phyloP scores from a whole-genome alignment of 2,888 invertebrate genomes.

The Coenonympha arcania region DNA sequence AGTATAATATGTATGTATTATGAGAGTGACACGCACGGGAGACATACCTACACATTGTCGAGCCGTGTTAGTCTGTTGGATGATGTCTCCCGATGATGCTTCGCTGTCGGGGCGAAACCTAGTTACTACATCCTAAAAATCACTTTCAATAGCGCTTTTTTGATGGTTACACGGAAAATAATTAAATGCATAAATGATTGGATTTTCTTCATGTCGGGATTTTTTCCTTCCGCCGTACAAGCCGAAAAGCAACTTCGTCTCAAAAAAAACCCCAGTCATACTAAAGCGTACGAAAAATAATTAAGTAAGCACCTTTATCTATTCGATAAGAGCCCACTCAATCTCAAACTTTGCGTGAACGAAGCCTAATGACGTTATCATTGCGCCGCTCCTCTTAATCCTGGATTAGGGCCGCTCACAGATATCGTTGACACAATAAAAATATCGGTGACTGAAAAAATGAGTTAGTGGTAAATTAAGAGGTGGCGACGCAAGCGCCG shows the following conservation, averaged over 20 bases:
- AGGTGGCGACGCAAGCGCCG: not conserved
- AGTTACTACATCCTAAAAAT: too few relatives aligned
- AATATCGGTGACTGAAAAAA: conserved; percentile 10
- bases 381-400: conserved; percentile 9
- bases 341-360: conserved; percentile 12
- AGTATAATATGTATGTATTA: too few relatives aligned
- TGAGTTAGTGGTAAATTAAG: not conserved
- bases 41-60: too few relatives aligned
- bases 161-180: too few relatives aligned
- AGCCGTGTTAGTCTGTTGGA: too few relatives aligned
- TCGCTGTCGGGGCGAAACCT: too few relatives aligned
- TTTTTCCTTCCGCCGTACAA: not conserved
- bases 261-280: not conserved
- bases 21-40: too few relatives aligned
- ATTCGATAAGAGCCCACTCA: conserved; percentile 8
- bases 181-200: too few relatives aligned
- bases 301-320: conserved; percentile 7
- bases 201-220: too few relatives aligned
- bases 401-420: conserved; percentile 10
- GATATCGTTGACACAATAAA: conserved; percentile 11
- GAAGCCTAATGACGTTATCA: conserved; percentile 18
- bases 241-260: not conserved
- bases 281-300: conserved; percentile 4
- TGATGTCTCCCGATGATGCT: too few relatives aligned
- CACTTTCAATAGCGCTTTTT: too few relatives aligned